Percentiles rank a stretch among this genome's conserved stretches.
These are phyloP conservation scores for Limosa lapponica DNA, from an alignment of 2,797 vertebrate species.

Conservation along the genomic window DNA sequence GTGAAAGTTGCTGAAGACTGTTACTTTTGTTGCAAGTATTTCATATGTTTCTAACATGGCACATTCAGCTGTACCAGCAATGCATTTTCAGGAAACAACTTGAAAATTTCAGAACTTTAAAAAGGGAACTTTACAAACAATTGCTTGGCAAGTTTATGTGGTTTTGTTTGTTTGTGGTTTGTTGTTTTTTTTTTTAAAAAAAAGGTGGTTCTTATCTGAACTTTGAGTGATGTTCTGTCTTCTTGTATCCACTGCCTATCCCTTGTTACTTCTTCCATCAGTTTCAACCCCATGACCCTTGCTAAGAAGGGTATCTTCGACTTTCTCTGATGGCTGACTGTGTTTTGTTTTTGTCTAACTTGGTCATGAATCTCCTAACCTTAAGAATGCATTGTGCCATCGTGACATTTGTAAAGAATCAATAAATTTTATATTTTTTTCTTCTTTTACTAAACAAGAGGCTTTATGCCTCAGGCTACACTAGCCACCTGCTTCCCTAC, in stretches of 20 bases:
- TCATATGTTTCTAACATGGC: neutral
- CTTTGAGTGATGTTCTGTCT: neutral
- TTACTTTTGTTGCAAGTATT: slow-evolving; percentile 8
- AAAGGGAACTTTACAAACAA: neutral
- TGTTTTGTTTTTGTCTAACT: neutral
- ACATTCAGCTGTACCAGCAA: neutral
- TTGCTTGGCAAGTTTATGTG: neutral
- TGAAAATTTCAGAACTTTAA: neutral
- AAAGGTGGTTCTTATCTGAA: neutral
- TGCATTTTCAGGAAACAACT: neutral
- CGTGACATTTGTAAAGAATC: neutral
- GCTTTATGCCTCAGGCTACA: neutral
- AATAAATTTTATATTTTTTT: neutral
- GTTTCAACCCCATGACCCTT: neutral
- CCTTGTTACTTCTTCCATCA: neutral
- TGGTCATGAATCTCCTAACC: neutral
- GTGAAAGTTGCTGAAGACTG: neutral
- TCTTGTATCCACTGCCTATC: neutral
- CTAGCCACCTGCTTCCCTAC: neutral
- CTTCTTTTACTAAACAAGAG: neutral
- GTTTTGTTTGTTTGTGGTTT: neutral
- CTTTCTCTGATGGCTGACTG: neutral
- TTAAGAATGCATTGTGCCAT: neutral
- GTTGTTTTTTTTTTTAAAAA: neutral
- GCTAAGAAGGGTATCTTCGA: neutral